Evolutionary conservation across 2,888 invertebrate genomes (phyloP).

Genomic region (Amphipoea oculea): DNA sequence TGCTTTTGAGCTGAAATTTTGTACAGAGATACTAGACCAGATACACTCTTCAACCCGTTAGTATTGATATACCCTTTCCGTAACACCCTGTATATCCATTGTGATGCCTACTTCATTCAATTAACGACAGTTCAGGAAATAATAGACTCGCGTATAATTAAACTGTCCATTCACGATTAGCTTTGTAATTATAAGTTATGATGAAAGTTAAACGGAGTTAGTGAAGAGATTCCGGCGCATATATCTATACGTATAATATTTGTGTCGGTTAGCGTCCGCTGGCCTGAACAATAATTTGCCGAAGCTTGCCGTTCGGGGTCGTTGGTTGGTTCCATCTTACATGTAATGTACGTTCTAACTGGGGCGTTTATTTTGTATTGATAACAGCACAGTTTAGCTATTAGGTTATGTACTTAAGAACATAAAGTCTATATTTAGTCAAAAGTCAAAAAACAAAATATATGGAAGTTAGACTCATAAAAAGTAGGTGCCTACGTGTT

Average conservation of each 20-base stretch:
- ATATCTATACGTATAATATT: constrained; percentile 23
- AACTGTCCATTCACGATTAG: constrained; percentile 34
- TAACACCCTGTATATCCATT: not conserved
- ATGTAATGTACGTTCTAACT: constrained; percentile 15
- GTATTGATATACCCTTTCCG: too few species aligned
- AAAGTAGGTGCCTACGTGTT: not conserved
- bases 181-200: constrained; percentile 45
- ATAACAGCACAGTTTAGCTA: not conserved
- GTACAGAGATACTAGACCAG: too few species aligned
- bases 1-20: too few species aligned
- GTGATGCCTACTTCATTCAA: not conserved
- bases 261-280: constrained; percentile 19
- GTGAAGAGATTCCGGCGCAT: constrained; percentile 9
- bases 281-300: constrained; percentile 38
- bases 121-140: constrained; percentile 1
- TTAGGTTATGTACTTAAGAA: not conserved
- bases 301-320: constrained; percentile 28
- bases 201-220: constrained; percentile 45
- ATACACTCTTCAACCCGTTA: too few species aligned
- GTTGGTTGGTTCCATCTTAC: constrained; percentile 12
- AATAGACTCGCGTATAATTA: constrained; percentile 35
- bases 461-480: not conserved
- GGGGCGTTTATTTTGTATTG: constrained; percentile 4
- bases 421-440: not conserved
- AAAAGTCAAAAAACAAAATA: not conserved